Percentiles rank a stretch among this genome's conserved stretches.
Evolutionary conservation across 1,140 invertebrate genomes (phyloP).

Genomic region (Drosophila biarmipes): DNA sequence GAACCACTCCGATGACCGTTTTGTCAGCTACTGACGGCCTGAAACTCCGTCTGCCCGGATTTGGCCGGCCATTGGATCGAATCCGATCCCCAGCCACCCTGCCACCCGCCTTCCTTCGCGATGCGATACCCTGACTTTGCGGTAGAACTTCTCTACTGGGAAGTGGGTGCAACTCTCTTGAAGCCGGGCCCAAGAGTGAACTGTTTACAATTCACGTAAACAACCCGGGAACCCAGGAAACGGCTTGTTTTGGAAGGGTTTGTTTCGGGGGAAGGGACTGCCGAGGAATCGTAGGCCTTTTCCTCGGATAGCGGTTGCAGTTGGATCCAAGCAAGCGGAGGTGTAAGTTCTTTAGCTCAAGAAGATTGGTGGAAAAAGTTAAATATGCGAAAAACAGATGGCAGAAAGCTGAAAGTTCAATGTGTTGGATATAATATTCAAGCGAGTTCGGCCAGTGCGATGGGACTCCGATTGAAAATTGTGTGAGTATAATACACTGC

Average conservation of each 20-base stretch:
- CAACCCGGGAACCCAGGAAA: conserved; percentile 10
- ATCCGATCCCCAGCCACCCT: neutral
- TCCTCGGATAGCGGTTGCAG: neutral
- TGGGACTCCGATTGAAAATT: no score
- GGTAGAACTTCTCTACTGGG: conserved; percentile 10
- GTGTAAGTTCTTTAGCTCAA: conserved; percentile 3
- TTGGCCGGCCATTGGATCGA: conserved; percentile 16
- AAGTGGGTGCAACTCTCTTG: conserved; percentile 4
- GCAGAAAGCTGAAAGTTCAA: no score
- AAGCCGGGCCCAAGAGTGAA: neutral
- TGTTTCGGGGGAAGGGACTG: neutral
- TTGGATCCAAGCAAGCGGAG: conserved; percentile 9
- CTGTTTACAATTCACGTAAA: conserved; percentile 18
- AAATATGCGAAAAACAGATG: neutral
- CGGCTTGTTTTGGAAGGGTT: conserved; percentile 1
- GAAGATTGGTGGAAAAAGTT: neutral
- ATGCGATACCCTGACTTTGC: conserved; percentile 30
- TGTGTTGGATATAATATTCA: no score
- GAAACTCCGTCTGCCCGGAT: conserved; percentile 18
- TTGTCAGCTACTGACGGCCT: conserved; percentile 56
- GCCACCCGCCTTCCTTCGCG: conserved; percentile 5
- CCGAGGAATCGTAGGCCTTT: neutral
- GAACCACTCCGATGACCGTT: conserved; percentile 52
- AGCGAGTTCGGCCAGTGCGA: no score
- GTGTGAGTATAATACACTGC: no score